Evolutionary conservation across 2,888 invertebrate genomes (phyloP).

Genomic region (Dysmachus trigonus): DNA sequence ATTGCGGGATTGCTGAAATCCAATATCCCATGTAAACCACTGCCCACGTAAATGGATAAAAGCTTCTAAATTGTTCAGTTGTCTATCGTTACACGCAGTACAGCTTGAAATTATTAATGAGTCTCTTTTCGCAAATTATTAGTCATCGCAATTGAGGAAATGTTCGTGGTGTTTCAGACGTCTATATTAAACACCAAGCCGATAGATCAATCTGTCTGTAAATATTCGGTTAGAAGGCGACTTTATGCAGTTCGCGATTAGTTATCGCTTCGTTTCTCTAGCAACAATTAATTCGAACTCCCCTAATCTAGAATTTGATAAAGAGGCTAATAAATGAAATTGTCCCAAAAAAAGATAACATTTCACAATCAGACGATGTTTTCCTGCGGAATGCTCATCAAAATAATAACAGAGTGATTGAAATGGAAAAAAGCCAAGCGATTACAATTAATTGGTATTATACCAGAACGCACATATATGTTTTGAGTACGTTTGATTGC

Average conservation of each 20-base stretch:
- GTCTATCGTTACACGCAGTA: background rate
- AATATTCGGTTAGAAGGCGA: background rate
- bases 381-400: background rate
- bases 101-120: background rate
- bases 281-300: background rate
- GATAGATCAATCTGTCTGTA: background rate
- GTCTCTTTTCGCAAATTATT: background rate
- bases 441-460: background rate
- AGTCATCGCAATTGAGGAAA: background rate
- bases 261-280: background rate
- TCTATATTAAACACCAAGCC: background rate
- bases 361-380: background rate
- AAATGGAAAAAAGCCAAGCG: background rate
- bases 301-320: background rate
- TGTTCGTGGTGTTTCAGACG: background rate
- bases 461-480: background rate
- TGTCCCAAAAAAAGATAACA: slow-evolving; percentile 13
- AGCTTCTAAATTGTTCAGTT: background rate
- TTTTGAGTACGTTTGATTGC: background rate
- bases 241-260: background rate
- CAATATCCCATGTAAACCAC: background rate
- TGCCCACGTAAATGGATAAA: background rate
- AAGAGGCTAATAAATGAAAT: background rate
- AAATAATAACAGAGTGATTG: background rate
- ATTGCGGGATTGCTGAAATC: background rate